A percentile compares a stretch with the other conserved stretches of the same genome.
Conservation (phyloP, 2,113 vertebrate species). For the Bos javanicus region DNA sequence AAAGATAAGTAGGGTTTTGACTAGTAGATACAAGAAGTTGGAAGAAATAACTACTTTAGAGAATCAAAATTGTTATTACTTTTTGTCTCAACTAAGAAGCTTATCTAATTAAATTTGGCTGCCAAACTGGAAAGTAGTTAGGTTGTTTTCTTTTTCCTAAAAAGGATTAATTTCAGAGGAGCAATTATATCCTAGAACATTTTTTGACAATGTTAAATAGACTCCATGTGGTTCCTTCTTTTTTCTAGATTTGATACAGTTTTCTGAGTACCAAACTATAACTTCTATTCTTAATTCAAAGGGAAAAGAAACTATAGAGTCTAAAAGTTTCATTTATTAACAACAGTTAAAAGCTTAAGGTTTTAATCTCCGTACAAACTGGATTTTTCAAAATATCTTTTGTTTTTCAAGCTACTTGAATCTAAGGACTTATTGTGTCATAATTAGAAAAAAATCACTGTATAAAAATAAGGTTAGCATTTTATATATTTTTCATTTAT, state of each 20-base stretch:
- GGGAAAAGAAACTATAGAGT: background rate
- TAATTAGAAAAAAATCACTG: background rate
- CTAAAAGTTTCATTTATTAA: background rate
- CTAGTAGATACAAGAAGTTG: background rate
- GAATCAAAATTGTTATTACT: background rate
- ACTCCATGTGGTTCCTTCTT: background rate
- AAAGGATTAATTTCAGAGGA: background rate
- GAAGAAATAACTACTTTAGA: background rate
- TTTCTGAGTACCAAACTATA: background rate
- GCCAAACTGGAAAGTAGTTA: background rate
- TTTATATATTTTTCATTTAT: background rate
- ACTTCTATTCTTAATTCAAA: background rate
- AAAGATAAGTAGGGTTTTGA: background rate
- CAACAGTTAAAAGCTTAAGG: background rate
- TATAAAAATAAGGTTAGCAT: background rate
- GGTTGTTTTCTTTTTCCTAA: background rate
- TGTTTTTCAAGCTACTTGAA: background rate
- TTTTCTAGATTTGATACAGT: background rate
- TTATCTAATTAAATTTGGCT: background rate
- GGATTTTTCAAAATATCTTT: background rate
- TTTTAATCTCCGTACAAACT: background rate
- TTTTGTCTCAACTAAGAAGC: background rate
- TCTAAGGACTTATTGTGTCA: background rate
- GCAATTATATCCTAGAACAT: background rate
- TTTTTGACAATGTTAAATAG: background rate